These are phyloP conservation scores for Chlorospingus semifuscus DNA, from an alignment of 2,797 vertebrate genomes.

Conservation along the genomic window DNA sequence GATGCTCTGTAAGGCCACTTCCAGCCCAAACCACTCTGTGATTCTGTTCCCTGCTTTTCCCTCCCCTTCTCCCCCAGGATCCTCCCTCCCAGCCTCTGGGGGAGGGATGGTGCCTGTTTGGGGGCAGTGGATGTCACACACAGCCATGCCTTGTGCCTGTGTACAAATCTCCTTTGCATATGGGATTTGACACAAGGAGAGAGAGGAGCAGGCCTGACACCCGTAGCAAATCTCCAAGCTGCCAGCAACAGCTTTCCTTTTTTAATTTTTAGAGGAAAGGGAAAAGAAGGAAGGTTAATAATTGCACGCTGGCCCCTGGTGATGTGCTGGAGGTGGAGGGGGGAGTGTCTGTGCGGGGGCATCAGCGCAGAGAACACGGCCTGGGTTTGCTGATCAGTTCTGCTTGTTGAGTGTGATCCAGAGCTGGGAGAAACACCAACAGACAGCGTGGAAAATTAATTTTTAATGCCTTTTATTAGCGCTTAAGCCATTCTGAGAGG, in stretches of 20 bases:
- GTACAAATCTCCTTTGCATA: neutral
- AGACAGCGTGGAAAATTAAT: conserved; percentile 72
- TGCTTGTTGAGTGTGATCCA: conserved; percentile 60
- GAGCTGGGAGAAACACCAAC: conserved; percentile 38
- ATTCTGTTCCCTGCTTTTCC: neutral
- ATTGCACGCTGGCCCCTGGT: neutral
- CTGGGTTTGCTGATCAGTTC: conserved; percentile 66
- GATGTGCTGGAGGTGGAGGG: neutral
- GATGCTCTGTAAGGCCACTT: neutral
- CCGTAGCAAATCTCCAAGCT: neutral
- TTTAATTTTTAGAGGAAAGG: neutral
- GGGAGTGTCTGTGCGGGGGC: neutral
- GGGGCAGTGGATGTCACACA: neutral
- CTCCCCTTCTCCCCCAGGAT: neutral
- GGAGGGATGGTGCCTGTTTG: neutral
- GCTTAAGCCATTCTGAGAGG: conserved; percentile 51
- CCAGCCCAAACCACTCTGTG: neutral
- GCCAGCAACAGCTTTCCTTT: neutral
- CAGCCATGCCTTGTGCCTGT: fast-evolving
- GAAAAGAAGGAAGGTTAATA: neutral
- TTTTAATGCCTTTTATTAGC: conserved; percentile 71
- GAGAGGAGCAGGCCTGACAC: neutral
- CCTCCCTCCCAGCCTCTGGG: neutral
- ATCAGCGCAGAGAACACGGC: neutral
- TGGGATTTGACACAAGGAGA: neutral